Percentiles rank a stretch among this genome's conserved stretches.
These are phyloP conservation scores for Nothura maculosa DNA, from an alignment of 2,797 vertebrate genomes.

Conservation along the genomic window DNA sequence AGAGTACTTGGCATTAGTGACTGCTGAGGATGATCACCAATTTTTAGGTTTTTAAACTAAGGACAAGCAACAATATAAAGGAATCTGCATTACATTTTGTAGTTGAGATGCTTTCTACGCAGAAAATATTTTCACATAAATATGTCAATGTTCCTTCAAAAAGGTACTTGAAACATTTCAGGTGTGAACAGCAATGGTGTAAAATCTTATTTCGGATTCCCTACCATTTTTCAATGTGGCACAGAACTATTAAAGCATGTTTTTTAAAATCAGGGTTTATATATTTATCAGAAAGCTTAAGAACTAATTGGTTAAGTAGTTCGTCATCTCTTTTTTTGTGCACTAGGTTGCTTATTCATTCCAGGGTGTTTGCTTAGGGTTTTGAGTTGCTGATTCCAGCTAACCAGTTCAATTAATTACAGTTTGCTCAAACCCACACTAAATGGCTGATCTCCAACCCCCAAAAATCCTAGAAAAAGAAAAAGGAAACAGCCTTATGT, in stretches of 20 bases:
- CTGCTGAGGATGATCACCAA: background rate
- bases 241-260: background rate
- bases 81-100: background rate
- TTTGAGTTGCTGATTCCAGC: conserved; percentile 17
- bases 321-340: background rate
- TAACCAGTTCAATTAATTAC: background rate
- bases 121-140: background rate
- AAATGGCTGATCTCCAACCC: conserved; percentile 9
- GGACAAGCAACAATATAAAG: background rate
- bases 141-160: background rate
- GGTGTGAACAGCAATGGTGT: background rate
- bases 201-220: background rate
- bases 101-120: background rate
- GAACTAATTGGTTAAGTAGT: background rate
- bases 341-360: conserved; percentile 2
- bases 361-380: background rate
- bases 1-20: background rate
- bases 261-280: background rate
- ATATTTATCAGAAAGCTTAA: background rate
- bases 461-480: background rate
- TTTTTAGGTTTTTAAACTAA: background rate
- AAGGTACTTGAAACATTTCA: background rate
- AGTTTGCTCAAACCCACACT: conserved; percentile 25
- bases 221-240: background rate
- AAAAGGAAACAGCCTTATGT: background rate